Base-by-base conservation (phyloP, 2,888 invertebrate genomes). In the Agrochola macilenta region DNA sequence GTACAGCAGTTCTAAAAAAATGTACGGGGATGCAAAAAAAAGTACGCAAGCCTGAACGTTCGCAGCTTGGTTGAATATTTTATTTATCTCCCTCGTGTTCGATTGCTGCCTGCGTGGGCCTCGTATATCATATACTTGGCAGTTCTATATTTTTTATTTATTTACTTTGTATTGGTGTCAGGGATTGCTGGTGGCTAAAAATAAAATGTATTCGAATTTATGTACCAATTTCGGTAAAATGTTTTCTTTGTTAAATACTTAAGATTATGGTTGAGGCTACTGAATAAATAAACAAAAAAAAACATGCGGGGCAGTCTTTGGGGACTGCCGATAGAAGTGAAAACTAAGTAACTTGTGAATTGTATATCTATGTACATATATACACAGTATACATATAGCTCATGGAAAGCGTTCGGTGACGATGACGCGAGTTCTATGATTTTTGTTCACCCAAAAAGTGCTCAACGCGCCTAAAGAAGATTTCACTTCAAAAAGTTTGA, bases 41-140 rank as follows among this genome's bases (percentile, higher is more conserved):
- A 57, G 72, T 68, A 61, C 75, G 57, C 69, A 64, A 46, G 76
- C 68, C 69, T 61, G 69, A 80, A 74, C 64, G 68, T 84, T 84
- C 74, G 63, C 70, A 65, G 66, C 61, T 70, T 49, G 58, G 23
- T 39, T 84, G 78, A 83, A 87, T 87, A 87, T 86, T 87, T 86
- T 86, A 87, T 87, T 75, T 71, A 77, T 74, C 72, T 73, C 74
- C 65, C 46, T 70, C 52, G 73, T 52, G 65, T 82, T 83, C 79
- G 81, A 86, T 86, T 82, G 82, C 69, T 69, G 71, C 17, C 58
- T 61, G 60, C 74, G 43, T 66, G 64, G 30, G 71, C 61, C 61
- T 75, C 84, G 75, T 82, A 74, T 84, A 74, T 87, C 85, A 78
- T 81, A 69, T 52, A 63, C 23, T 73, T 57, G 82, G 52, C 58